phyloP scores from a whole-genome alignment of 2,888 invertebrate genomes.

The Leucophenga maculata region DNA sequence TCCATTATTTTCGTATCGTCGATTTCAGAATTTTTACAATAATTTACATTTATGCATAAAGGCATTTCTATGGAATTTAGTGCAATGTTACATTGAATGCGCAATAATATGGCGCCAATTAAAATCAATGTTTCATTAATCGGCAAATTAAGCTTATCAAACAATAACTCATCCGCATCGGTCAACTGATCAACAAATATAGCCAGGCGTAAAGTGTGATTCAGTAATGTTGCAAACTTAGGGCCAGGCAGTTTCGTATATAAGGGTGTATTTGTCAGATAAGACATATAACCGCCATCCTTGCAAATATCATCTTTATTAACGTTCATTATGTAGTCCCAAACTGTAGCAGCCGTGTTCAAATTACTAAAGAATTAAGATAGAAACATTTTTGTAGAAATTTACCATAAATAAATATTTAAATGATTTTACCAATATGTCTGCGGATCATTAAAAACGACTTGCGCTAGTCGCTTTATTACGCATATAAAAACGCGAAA shows the following conservation, averaged over 20 bases:
- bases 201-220: slow-evolving; percentile 42
- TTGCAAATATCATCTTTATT: no score
- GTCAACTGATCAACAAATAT: slow-evolving; percentile 41
- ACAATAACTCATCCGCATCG: slow-evolving; percentile 27
- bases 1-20: no score
- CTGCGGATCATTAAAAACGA: not conserved
- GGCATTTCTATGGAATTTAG: slow-evolving; percentile 27
- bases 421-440: not conserved
- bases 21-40: no score
- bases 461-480: slow-evolving; percentile 32
- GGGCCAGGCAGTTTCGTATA: slow-evolving; percentile 18
- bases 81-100: slow-evolving; percentile 37
- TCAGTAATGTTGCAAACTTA: slow-evolving; percentile 34
- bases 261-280: slow-evolving; percentile 33
- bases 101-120: slow-evolving; percentile 41
- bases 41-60: no score
- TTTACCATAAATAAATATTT: slow-evolving; percentile 23
- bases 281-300: slow-evolving; percentile 6
- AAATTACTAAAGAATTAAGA: slow-evolving; percentile 28
- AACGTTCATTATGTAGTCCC: slow-evolving; percentile 29
- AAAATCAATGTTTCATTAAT: slow-evolving; percentile 38
- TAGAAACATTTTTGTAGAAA: not conserved
- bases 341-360: slow-evolving; percentile 26
- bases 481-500: slow-evolving; percentile 36
- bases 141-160: slow-evolving; percentile 29